These are phyloP conservation scores for Melanotus villosus DNA, from an alignment of 2,888 invertebrate genomes.

Conservation along the genomic window DNA sequence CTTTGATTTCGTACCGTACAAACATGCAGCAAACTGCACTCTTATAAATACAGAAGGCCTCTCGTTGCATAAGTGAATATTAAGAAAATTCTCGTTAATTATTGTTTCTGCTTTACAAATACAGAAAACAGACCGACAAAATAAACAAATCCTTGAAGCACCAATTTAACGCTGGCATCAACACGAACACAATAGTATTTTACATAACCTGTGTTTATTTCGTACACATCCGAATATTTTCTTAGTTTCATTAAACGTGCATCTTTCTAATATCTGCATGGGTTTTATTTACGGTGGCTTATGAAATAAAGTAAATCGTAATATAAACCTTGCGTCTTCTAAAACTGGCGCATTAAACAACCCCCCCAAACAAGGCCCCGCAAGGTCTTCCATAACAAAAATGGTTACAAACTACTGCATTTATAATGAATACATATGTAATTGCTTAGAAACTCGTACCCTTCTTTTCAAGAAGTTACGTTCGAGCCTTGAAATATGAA, in stretches of 20 bases:
- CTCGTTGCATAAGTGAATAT: no score
- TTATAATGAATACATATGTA: neutral
- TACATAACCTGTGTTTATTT: slow-evolving; percentile 6
- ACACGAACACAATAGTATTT: slow-evolving; percentile 11
- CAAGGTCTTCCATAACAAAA: neutral
- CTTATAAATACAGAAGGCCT: no score
- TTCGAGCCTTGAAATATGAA: neutral
- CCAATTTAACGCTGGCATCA: slow-evolving; percentile 10
- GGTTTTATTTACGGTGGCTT: neutral
- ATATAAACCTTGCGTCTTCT: neutral
- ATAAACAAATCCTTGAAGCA: neutral
- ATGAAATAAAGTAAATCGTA: neutral
- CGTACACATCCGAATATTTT: neutral
- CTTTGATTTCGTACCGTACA: no score
- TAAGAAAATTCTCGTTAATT: no score
- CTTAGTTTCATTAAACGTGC: no score
- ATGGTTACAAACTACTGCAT: neutral
- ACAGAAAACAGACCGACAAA: neutral
- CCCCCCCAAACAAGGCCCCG: neutral
- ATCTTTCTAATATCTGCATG: neutral
- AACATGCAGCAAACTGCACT: no score
- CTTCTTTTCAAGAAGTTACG: neutral
- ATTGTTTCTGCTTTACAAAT: no score
- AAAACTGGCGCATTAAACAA: no score
- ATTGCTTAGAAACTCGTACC: neutral